Evolutionary conservation across 2,888 invertebrate genomes (phyloP), one percentile per base, ranked within the genome.

Genomic region (Agrochola litura): DNA sequence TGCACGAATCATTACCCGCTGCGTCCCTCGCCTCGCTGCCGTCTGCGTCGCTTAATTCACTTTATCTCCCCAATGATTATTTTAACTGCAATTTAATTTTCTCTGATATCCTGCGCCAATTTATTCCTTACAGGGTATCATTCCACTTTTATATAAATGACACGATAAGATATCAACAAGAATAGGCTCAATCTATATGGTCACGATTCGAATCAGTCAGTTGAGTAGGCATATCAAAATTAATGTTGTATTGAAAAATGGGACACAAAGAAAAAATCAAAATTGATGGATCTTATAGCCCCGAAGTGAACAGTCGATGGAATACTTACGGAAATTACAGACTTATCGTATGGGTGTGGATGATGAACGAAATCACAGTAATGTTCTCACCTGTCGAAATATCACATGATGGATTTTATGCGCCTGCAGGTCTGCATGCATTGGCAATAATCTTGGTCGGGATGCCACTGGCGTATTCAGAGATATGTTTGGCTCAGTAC

Each of bases 1-100:
- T 95, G 94, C 95, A 95, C 95, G 96, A 95, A 96, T 96, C 96
- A 96, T 96, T 96, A 95, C 96, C 95, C 95, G 94, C 96, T 95
- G 96, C 92, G 95, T 90, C 89, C 90, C 81, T 74, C 84, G 81
- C 86, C 81, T 72, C 73, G 73, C 83, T 88, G 91, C 92, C 90
- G 89, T 89, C 91, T 91, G 91, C 92, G 92, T 92, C 92, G 91
- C 93, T 95, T 95, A 95, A 95, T 96, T 96, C 94, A 94, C 93
- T 95, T 95, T 95, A 95, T 95, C 94, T 93, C 91, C 87, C 91
- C 90, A 92, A 92, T 92, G 91, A 93, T 94, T 93, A 93, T 91
- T 93, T 92, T 93, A 94, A 95, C 92, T 92, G 92, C 90, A 90
- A 91, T 94, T 94, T 92, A 92, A 94, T 93, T 92, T 90, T 88